Base-by-base conservation (phyloP, 2,797 vertebrate genomes). In the Salarias fasciatus region DNA sequence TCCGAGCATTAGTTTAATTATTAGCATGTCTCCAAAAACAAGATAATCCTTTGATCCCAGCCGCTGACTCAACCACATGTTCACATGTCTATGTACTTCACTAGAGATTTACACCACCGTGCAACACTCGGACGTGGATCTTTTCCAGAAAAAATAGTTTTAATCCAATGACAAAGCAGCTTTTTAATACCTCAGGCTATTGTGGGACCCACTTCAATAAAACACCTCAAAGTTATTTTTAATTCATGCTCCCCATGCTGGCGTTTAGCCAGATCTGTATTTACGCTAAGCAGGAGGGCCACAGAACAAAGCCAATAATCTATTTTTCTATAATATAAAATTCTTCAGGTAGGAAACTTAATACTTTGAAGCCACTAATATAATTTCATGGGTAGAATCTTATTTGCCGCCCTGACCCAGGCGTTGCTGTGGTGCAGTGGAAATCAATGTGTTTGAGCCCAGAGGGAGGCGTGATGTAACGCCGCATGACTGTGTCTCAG, bases 401-500 rank as follows among this genome's bases (percentile, higher is more conserved):
- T 63, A 64, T 78, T 69, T 76, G 63, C 43, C 55, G 24, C 45
- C 13, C 43, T 69, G 58, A 77, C 58, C 56, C 53, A 59, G 53
- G 58, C 36, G 10, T 50, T 35, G 18, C 52, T 69, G 40, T 65
- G 35, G 63, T 35, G 45, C 13, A 2, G 56, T 58, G 14, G 46
- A 64, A 79, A 40, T 46, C 48, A 29, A 53, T 63, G 57, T 61
- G 35, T 68, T 62, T 3, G 28, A 64, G 51, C 53, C 65, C 45
- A 29, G 33, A 69, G 54, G 72, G 60, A 64, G 69, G 58, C 54
- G 63, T 87, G 84, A 84, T 73, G 75, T 66, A 85, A 86, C 37
- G 6, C 10, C 35, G 53, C 55, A 46, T 50, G 61, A 74, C 63
- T 64, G 69, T 81, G 79, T 73, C 76, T 72, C 45, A 6, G 36